A percentile compares a stretch with the other conserved stretches of the same genome.
These are phyloP conservation scores for Parazoanthus atlanticus DNA, from an alignment of 92 coral and sea anemone species.

Conservation along the genomic window DNA sequence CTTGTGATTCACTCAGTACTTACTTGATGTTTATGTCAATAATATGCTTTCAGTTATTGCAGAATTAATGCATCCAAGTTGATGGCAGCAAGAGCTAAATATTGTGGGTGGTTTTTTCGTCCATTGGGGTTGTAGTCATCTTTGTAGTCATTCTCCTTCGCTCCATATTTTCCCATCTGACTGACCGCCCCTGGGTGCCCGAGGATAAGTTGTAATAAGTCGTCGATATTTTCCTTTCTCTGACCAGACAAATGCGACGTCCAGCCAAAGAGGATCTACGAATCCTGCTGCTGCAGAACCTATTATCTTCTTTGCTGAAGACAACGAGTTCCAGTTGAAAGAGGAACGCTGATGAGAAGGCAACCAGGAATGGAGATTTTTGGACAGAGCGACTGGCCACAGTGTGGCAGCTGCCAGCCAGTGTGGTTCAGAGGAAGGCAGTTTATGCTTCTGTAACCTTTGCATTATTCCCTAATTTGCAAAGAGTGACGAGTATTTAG, in stretches of 20 bases:
- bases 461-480: neutral
- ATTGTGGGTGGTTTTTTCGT: too few species aligned
- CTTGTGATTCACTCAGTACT: neutral
- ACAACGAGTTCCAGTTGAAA: conserved; percentile 74
- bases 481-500: neutral
- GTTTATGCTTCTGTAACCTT: neutral
- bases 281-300: conserved; percentile 62
- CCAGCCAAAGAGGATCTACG: conserved; percentile 20
- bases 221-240: neutral
- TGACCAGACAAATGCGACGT: conserved; percentile 29
- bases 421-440: neutral
- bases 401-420: neutral
- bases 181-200: too few species aligned
- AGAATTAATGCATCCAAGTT: too few species aligned
- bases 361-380: neutral
- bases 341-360: conserved; percentile 41
- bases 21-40: neutral
- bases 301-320: conserved; percentile 86
- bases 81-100: too few species aligned
- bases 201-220: neutral
- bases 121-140: too few species aligned
- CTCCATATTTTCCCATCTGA: too few species aligned
- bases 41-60: too few species aligned
- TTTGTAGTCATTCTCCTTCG: too few species aligned
- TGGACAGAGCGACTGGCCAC: too few species aligned